Evolutionary conservation across 2,888 invertebrate species (phyloP).

Genomic region (Rhingia rostrata): DNA sequence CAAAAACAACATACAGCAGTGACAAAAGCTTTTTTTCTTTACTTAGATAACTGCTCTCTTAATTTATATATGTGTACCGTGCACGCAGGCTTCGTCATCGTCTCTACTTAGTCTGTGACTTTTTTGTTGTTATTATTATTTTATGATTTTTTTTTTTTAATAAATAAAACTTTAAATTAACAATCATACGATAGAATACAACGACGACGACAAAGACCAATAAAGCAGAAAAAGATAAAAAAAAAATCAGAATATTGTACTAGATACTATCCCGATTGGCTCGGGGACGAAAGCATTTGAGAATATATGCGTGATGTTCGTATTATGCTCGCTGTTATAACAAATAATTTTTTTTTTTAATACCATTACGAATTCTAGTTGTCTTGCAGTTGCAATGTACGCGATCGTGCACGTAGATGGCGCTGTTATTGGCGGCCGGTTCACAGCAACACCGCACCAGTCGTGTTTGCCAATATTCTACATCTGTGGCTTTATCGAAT

Average conservation of each 20-base stretch:
- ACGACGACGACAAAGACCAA: no score
- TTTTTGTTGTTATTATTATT: background rate
- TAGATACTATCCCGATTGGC: no score
- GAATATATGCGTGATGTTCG: background rate
- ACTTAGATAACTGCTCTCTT: conserved; percentile 11
- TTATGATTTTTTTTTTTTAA: background rate
- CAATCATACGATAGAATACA: background rate
- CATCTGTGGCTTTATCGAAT: conserved; percentile 51
- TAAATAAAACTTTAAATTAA: background rate
- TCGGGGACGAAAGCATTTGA: no score
- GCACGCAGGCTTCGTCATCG: background rate
- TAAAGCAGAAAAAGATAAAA: background rate
- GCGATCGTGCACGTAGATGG: conserved; percentile 43
- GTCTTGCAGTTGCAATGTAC: background rate
- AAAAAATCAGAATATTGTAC: background rate
- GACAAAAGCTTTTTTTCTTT: conserved; percentile 4
- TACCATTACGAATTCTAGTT: conserved; percentile 10
- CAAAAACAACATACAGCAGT: background rate
- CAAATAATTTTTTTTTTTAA: conserved; percentile 1
- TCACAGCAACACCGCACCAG: conserved; percentile 20
- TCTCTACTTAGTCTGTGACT: background rate
- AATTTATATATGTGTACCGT: background rate
- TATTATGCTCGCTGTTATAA: conserved; percentile 11
- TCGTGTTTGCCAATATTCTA: conserved; percentile 38
- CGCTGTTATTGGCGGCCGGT: conserved; percentile 35